phyloP scores from a whole-genome alignment of 2,797 vertebrate species.

The Poeciliopsis gracilis region DNA sequence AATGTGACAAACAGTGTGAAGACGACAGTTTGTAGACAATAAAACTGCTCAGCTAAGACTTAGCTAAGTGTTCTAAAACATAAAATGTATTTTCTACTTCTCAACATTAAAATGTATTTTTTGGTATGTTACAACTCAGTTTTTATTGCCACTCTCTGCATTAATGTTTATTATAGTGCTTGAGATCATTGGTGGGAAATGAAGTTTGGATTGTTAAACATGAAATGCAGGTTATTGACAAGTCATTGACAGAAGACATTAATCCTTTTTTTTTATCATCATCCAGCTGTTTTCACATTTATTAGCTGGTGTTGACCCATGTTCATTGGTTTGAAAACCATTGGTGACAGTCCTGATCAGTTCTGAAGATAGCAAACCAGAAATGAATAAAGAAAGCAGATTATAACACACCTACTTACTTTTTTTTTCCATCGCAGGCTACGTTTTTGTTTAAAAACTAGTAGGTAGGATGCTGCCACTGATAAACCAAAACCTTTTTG shows the following conservation, averaged over 20 bases:
- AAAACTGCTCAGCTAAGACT: neutral
- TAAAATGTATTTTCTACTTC: neutral
- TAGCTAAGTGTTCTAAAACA: neutral
- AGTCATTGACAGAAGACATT: neutral
- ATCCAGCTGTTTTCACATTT: neutral
- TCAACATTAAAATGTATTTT: neutral
- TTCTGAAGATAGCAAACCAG: neutral
- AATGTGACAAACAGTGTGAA: neutral
- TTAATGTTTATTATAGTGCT: neutral
- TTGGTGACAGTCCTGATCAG: neutral
- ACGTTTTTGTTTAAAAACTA: neutral
- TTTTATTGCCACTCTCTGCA: neutral
- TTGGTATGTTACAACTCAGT: neutral
- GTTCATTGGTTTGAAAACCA: neutral
- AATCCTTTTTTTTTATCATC: neutral
- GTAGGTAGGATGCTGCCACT: neutral
- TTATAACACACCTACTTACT: neutral
- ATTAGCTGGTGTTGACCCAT: neutral
- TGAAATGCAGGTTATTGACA: neutral
- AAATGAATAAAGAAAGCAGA: neutral
- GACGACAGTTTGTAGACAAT: neutral
- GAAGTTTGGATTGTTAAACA: neutral
- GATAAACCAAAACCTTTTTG: conserved; percentile 1
- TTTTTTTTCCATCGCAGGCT: neutral
- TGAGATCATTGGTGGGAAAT: neutral